Evolutionary conservation across 2,113 vertebrate genomes (phyloP), one percentile per base, ranked within the genome.

Genomic region (Melanocharis versteri): DNA sequence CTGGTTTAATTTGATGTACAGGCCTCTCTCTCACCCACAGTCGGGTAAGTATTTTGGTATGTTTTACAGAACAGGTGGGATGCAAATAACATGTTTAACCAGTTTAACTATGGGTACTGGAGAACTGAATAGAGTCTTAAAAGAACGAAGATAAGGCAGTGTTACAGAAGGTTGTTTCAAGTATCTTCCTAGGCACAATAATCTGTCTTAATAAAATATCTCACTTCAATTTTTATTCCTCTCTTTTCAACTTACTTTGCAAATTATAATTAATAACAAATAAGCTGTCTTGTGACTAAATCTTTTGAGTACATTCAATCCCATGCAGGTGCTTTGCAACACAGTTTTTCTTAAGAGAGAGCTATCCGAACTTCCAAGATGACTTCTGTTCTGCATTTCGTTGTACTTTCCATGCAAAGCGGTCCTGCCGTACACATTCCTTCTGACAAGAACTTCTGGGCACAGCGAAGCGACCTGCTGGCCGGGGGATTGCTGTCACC

Each of bases 401-500:
- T 21, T 60, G 21, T 18, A 11, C 10, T 9, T 50, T 6, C 24
- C 28, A 17, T 1, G 37, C 11, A 2, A 58, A 45, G 28, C 8
- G 7, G 3, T 57, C 16, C 40, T 56, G 15, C 33, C 4, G 2
- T 7, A 7, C 30, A 1, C 11, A 0, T 75, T n/a, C 24, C 48
- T 57, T 54, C 53, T 5, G 22, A 6, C 30, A 19, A 65, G 61
- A 71, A 3, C 18, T 19, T 6, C 0, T 2, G 48, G 79, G 45
- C 26, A 10, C 17, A 4, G 20, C 2, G 30, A 2, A 20, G 42
- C 3, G 9, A 15, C 11, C 12, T 9, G 28, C 31, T 10, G 33
- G 0, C 2, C 5, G 4, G 15, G 30, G 3, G 5, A 11, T 9
- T 3, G 14, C 3, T 50, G 54, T 60, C 48, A 9, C 69, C 48